Evolutionary conservation across 2,888 invertebrate species (phyloP).

Genomic region (Ornithoptera priamus): DNA sequence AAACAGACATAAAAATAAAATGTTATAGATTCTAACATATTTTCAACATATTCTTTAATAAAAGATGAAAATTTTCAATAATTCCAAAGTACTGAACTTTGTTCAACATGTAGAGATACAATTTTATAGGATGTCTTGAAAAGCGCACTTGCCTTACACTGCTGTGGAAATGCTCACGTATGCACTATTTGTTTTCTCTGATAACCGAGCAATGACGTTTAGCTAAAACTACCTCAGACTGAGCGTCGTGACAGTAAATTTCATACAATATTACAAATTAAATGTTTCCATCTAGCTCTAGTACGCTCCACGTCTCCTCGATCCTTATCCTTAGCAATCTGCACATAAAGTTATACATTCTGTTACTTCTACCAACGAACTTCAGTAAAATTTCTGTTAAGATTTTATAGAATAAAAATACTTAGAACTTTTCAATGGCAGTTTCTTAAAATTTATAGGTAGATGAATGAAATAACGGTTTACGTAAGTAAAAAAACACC

Average conservation of each 20-base stretch:
- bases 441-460: not conserved
- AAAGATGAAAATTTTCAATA: no score
- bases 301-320: conserved; percentile 17
- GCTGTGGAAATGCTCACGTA: conserved; percentile 6
- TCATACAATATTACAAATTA: conserved; percentile 43
- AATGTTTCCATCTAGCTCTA: conserved; percentile 19
- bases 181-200: conserved; percentile 15
- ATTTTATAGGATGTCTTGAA: not conserved
- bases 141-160: conserved; percentile 6
- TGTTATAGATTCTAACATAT: no score
- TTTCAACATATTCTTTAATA: no score
- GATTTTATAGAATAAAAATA: conserved; percentile 2
- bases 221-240: conserved; percentile 33
- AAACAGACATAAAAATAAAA: no score
- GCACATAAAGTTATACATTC: conserved; percentile 15
- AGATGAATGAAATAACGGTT: not conserved
- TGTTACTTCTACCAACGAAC: conserved; percentile 7
- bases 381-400: conserved; percentile 3
- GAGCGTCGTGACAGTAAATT: conserved; percentile 43
- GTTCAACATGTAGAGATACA: not conserved
- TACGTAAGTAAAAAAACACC: not conserved
- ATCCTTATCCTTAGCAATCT: conserved; percentile 10
- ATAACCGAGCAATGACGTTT: conserved; percentile 18
- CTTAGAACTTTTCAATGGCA: not conserved
- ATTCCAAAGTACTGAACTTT: no score